A percentile compares a stretch with the other conserved stretches of the same genome.
These are phyloP conservation scores for Amblyraja radiata DNA, from an alignment of 2,797 vertebrate genomes.

Conservation along the genomic window DNA sequence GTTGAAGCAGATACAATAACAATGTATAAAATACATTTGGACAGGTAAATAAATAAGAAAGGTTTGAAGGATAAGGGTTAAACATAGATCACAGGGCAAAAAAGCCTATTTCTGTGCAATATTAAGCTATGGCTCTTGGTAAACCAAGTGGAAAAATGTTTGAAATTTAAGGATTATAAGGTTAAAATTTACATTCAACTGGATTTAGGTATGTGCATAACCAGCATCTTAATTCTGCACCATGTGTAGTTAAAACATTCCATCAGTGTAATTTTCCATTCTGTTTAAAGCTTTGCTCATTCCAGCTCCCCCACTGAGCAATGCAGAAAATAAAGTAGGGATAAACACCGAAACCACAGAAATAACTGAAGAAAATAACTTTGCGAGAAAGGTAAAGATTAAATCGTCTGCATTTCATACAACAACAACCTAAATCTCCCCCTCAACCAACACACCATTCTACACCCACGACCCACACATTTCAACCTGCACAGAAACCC, in stretches of 20 bases:
- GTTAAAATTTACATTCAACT: slow-evolving; percentile 14
- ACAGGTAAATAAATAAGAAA: no score
- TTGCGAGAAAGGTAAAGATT: neutral
- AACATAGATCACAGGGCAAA: no score
- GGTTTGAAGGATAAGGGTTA: no score
- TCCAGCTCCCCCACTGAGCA: slow-evolving; percentile 69
- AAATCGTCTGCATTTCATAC: neutral
- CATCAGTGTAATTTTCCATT: slow-evolving; percentile 19
- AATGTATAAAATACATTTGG: no score
- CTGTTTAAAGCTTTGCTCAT: slow-evolving; percentile 41
- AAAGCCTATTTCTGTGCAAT: no score
- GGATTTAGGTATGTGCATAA: neutral
- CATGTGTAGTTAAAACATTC: slow-evolving; percentile 3
- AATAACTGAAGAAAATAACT: neutral
- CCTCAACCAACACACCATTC: no score
- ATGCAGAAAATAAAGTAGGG: slow-evolving; percentile 70
- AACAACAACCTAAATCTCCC: neutral
- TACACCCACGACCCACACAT: neutral
- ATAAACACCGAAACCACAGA: slow-evolving; percentile 54
- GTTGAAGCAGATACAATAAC: no score
- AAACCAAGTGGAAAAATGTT: neutral
- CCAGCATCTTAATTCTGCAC: neutral
- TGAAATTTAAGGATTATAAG: neutral
- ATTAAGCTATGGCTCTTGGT: no score
- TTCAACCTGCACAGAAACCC: neutral